phyloP scores from a whole-genome alignment of 2,797 vertebrate genomes.

The Mormyrops boulengeri region DNA sequence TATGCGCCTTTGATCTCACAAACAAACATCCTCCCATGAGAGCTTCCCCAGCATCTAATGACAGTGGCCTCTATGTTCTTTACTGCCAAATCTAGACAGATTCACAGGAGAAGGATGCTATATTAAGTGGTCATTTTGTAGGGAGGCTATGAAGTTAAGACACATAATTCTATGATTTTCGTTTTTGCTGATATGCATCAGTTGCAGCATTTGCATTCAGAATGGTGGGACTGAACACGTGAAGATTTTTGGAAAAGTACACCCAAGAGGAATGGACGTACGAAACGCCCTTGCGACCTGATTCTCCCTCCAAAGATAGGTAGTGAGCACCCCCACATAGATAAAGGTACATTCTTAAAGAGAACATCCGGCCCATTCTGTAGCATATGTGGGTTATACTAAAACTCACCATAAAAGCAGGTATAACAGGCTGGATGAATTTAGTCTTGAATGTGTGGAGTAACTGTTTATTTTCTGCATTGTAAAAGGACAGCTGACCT shows the following conservation, averaged over 20 bases:
- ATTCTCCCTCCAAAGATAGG: neutral
- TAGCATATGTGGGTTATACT: neutral
- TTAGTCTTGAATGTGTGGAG: constrained; percentile 83
- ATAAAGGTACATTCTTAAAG: neutral
- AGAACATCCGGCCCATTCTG: neutral
- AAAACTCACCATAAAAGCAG: constrained; percentile 84
- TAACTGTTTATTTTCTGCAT: constrained; percentile 74
- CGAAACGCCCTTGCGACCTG: neutral
- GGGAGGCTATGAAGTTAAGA: neutral
- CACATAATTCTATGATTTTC: neutral
- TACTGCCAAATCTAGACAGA: neutral
- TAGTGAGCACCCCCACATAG: neutral
- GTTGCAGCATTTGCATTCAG: neutral
- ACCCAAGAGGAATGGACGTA: neutral
- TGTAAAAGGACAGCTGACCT: constrained; percentile 84
- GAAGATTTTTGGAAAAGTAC: neutral
- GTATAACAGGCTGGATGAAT: constrained; percentile 81
- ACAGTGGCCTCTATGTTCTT: neutral
- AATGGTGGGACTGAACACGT: neutral
- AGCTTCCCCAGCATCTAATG: neutral
- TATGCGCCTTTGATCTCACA: neutral
- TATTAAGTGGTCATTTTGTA: neutral
- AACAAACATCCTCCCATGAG: neutral
- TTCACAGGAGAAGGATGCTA: neutral
- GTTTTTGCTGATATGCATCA: neutral